Percentiles rank a stretch among this genome's conserved stretches.
Conservation (phyloP, 2,113 vertebrate species). For the Ginglymostoma cirratum region DNA sequence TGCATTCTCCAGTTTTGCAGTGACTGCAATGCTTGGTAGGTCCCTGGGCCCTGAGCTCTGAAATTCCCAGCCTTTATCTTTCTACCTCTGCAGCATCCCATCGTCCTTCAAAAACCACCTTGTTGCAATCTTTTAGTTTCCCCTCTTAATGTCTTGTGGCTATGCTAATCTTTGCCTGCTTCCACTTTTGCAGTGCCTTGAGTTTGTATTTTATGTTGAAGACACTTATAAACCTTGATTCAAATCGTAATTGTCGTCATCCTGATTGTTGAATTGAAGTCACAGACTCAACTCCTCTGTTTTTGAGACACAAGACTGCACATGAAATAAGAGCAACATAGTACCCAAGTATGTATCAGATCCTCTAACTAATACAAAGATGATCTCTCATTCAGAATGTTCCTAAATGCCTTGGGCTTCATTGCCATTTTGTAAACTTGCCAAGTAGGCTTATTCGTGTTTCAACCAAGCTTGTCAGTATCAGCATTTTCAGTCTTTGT, state of each 20-base stretch:
- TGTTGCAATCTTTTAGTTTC: neutral
- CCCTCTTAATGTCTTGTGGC: neutral
- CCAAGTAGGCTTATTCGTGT: neutral
- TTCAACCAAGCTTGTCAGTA: neutral
- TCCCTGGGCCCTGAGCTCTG: neutral
- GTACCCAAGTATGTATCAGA: neutral
- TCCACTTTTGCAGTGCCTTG: neutral
- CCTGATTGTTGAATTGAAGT: neutral
- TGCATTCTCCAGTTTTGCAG: neutral
- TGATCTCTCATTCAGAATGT: neutral
- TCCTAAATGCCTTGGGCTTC: neutral
- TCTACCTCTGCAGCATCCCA: neutral
- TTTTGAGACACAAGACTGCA: neutral
- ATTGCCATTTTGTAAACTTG: neutral
- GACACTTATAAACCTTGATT: neutral
- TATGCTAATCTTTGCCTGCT: neutral
- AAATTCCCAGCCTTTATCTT: neutral
- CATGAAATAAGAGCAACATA: neutral
- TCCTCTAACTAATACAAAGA: neutral
- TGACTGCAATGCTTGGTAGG: neutral
- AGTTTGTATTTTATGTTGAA: neutral
- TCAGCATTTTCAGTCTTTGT: neutral
- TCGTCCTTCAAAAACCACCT: neutral
- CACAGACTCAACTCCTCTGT: neutral
- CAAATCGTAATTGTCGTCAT: neutral